Conservation (phyloP, 2,113 vertebrate genomes). For the Tauraco erythrolophus region DNA sequence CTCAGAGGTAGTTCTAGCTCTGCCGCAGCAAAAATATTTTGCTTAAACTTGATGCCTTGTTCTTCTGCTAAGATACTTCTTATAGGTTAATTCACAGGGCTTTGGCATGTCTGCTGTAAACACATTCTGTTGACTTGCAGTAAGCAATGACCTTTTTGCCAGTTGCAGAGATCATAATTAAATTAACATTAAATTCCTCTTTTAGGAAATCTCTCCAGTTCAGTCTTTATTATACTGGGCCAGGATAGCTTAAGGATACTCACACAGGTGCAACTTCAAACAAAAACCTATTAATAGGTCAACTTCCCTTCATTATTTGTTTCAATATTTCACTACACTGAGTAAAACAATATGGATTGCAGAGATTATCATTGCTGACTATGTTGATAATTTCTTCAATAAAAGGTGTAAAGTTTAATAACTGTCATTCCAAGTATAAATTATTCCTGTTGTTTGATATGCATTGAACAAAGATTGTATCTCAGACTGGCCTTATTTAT, state of each 20-base stretch:
- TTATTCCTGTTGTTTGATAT: neutral
- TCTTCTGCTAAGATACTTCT: neutral
- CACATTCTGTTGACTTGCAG: neutral
- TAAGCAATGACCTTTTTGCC: neutral
- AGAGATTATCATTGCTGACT: neutral
- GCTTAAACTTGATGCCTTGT: neutral
- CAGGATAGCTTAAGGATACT: neutral
- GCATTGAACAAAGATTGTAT: neutral
- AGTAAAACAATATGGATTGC: neutral
- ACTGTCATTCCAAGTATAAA: neutral
- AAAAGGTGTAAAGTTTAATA: neutral
- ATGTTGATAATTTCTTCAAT: neutral
- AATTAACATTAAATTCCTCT: neutral
- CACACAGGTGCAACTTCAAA: neutral
- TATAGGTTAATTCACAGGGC: rapidly evolving
- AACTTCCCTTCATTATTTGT: neutral
- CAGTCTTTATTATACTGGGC: neutral
- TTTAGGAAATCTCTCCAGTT: neutral
- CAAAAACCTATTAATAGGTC: neutral
- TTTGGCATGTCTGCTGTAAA: neutral
- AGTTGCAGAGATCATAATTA: neutral
- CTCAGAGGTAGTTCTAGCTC: neutral
- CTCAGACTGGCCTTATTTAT: neutral
- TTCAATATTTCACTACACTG: neutral
- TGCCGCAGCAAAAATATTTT: neutral